Evolutionary conservation across 1,140 invertebrate genomes (phyloP), one percentile per base, ranked within the genome.

Genomic region (Drosophila aff.): DNA sequence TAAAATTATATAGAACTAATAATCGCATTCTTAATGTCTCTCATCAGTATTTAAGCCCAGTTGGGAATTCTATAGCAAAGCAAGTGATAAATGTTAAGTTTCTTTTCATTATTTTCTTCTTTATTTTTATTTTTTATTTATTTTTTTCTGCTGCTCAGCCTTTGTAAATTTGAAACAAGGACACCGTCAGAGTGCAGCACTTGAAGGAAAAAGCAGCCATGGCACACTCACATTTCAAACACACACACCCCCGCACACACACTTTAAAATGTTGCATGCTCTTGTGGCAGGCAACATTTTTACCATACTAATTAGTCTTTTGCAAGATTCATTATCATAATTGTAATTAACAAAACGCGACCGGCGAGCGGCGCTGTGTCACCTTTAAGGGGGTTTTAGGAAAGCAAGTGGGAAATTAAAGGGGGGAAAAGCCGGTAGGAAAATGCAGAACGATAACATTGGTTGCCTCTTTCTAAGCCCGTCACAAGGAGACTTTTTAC

Each of bases 291-390:
- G 55, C 69, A 69, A 76, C 84, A 84, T 84, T 87, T 87, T 87
- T 84, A 87, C 82, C 84, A 87, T 87, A 89, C 84, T 87, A 87
- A 87, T 87, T 87, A 87, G 84, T 72, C 77, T 81, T 89, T 89
- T 84, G 81, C 75, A 87, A 84, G 84, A 87, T 84, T 87, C 84
- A 87, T 87, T 87, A 87, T 89, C 84, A 87, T 87, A 89, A 87
- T 89, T 87, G 84, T 75, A 87, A 87, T 87, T 89, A 87, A 89
- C 84, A 87, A 87, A 87, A 87, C 72, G 76, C 76, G 49, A 59
- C 66, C 52, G 31, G 58, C 59, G 46, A 38, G 40, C 11, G 33
- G 41, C 41, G 49, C 40, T 21, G 52, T 76, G 79, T 73, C 76
- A 66, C 73, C 79, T 57, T 47, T 47, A 69, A 71, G 69, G 28